A percentile compares a stretch with the other conserved stretches of the same genome.
These are phyloP conservation scores for Eriosoma lanigerum DNA, from an alignment of 1,140 invertebrate genomes.

Conservation along the genomic window DNA sequence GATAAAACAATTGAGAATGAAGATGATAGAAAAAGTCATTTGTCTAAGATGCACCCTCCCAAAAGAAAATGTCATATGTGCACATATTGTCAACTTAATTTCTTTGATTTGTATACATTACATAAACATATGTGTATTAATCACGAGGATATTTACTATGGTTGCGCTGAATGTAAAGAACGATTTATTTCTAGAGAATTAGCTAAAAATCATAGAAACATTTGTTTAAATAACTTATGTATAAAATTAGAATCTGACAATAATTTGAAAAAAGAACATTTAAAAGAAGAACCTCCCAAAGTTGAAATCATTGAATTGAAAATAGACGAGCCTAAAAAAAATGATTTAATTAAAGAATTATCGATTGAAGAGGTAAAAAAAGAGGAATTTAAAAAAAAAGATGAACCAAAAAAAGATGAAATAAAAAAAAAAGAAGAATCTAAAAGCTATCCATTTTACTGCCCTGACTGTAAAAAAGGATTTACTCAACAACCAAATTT, in stretches of 20 bases:
- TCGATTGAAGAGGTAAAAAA: background rate
- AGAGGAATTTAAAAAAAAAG: background rate
- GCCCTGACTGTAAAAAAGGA: conserved; percentile 43
- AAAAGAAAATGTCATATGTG: conserved; percentile 55
- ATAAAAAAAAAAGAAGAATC: conserved; percentile 17
- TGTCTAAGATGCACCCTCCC: conserved; percentile 54
- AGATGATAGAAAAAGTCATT: conserved; percentile 54
- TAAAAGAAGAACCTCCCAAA: conserved; percentile 30
- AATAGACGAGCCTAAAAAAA: background rate
- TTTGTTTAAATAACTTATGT: conserved; percentile 46
- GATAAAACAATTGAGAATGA: conserved; percentile 54
- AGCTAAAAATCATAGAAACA: conserved; percentile 53
- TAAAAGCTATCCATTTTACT: conserved; percentile 28
- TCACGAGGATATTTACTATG: conserved; percentile 54
- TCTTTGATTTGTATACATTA: conserved; percentile 53
- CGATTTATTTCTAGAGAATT: conserved; percentile 53
- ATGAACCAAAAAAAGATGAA: conserved; percentile 27
- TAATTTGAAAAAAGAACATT: background rate
- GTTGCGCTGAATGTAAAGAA: conserved; percentile 55
- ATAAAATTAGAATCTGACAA: conserved; percentile 42
- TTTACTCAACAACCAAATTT: conserved; percentile 47
- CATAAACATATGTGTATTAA: conserved; percentile 54
- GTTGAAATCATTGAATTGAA: conserved; percentile 29
- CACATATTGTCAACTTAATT: conserved; percentile 54
- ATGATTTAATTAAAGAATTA: background rate